Evolutionary conservation across 2,797 vertebrate genomes (phyloP).

Genomic region (Sphenopsis melanotis): DNA sequence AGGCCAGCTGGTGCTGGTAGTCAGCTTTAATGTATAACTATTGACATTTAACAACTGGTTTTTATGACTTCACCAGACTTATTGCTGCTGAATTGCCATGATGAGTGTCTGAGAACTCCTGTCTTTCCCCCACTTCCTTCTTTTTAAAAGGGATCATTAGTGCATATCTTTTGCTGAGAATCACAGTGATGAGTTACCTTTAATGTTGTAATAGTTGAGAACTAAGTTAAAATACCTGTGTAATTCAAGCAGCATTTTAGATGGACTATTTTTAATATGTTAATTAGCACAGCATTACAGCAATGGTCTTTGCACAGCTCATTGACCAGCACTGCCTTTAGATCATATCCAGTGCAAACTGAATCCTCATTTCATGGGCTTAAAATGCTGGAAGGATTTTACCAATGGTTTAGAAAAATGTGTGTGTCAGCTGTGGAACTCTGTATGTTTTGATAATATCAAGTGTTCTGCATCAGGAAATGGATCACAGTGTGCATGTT

Average conservation of each 20-base stretch:
- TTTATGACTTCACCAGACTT: background rate
- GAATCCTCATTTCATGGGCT: background rate
- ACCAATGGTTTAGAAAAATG: slow-evolving; percentile 6
- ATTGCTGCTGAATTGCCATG: background rate
- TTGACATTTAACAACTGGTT: background rate
- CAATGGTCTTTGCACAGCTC: background rate
- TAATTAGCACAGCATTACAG: background rate
- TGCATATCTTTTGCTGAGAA: background rate
- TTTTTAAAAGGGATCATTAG: background rate
- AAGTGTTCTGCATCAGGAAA: slow-evolving; percentile 57
- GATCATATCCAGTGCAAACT: background rate
- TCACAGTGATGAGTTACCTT: background rate
- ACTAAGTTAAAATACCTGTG: slow-evolving; percentile 6
- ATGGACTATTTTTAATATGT: background rate
- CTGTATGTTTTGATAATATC: slow-evolving; percentile 53
- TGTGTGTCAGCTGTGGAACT: slow-evolving; percentile 49
- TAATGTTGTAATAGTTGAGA: background rate
- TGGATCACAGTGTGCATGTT: slow-evolving; percentile 20
- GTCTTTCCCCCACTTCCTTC: background rate
- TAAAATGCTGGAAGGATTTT: slow-evolving; percentile 15
- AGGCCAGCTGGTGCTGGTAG: background rate
- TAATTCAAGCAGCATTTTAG: slow-evolving; percentile 15
- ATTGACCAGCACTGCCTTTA: background rate
- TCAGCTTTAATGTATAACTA: background rate
- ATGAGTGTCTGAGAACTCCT: background rate